Base-by-base conservation (phyloP, 2,888 invertebrate genomes). In the Diaprepes abbreviatus region DNA sequence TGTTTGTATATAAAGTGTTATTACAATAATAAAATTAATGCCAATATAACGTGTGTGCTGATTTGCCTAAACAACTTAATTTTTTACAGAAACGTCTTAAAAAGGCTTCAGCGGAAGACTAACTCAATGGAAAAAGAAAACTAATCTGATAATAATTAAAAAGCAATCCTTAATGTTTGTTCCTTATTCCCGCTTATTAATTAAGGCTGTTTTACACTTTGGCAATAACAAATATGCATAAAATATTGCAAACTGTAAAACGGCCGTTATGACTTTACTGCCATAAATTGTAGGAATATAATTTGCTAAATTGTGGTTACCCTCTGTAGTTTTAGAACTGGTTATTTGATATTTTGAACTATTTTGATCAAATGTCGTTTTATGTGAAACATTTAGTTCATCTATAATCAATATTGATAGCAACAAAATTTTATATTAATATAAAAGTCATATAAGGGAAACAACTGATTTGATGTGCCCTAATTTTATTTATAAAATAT, bases 41-140 rank as follows among this genome's bases (percentile, higher is more conserved):
- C 9, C 19, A 43, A 2, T 12, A 43, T n/a, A n/a, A 21, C 19
- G 19, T n/a, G 19, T 17, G 9, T n/a, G 48, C 14, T 12, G 16
- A 50, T 28, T 28, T 38, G 14, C 45, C 31, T 31, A 38, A 52
- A 52, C 9, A 62, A 62, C 45, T 58, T 54, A 58, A 66, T 81
- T 79, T 79, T 81, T 84, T 83, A 78, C 84, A 84, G 84, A 83
- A 83, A 78, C 80, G 83, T 74, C 81, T 83, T 74, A 82, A 82
- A 80, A 83, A 81, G 79, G 81, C 80, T 79, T 81, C 80, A 77
- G 77, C 77, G 74, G 81, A 80, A 71, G 80, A 83, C 74, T 77
- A 78, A 77, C 71, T 65, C 71, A 69, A 70, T 36, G 66, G 63
- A 63, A n/a, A 63, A 35, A 58, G 62, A 72, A 64, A 57, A 72